Conservation (phyloP, 2,113 vertebrate species). For the Mandrillus leucophaeus region DNA sequence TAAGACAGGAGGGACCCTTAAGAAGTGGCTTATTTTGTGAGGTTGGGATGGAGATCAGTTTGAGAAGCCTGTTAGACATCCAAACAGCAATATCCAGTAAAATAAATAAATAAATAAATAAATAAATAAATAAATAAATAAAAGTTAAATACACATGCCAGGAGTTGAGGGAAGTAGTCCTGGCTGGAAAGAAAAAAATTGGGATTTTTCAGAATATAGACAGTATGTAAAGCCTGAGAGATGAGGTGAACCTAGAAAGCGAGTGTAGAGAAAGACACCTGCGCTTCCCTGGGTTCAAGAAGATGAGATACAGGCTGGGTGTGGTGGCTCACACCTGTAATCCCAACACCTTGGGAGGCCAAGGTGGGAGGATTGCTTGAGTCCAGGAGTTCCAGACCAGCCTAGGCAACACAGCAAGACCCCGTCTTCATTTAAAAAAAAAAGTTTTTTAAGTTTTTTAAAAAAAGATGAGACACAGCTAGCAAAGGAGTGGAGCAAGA, state of each 20-base stretch:
- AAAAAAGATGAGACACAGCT: background rate
- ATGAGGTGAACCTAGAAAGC: background rate
- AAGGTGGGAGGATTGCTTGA: no score
- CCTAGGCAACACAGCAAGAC: no score
- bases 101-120: background rate
- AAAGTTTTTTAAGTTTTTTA: no score
- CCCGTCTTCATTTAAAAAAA: no score
- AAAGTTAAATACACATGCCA: background rate
- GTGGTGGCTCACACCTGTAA: no score
- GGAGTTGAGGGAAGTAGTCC: background rate
- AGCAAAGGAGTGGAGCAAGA: background rate
- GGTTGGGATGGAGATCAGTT: background rate
- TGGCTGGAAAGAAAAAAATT: slow-evolving; percentile 18
- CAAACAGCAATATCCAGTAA: background rate
- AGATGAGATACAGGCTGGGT: background rate
- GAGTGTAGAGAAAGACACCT: background rate
- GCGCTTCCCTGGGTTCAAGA: background rate
- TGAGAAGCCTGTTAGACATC: background rate
- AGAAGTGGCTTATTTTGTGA: background rate
- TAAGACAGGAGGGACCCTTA: background rate
- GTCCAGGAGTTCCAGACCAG: no score
- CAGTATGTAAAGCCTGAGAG: background rate
- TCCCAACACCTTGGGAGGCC: no score
- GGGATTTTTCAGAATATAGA: background rate
- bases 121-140: no score